These are phyloP conservation scores for Nasonia giraulti DNA, from an alignment of 1,140 invertebrate genomes.

Conservation along the genomic window DNA sequence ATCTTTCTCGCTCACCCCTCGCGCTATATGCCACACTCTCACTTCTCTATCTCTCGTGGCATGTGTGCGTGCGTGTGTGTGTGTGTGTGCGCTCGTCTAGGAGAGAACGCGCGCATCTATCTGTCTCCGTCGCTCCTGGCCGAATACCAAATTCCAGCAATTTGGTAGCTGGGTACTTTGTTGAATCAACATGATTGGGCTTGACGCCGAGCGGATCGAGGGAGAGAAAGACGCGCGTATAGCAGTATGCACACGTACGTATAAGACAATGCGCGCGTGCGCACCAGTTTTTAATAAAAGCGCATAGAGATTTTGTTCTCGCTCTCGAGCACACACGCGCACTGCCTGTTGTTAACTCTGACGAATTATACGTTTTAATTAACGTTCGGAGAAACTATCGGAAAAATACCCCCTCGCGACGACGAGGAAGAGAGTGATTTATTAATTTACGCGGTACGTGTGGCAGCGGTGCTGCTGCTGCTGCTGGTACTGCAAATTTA, in stretches of 20 bases:
- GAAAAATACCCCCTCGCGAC: too few relatives aligned
- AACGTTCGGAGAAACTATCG: too few relatives aligned
- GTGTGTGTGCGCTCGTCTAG: neutral
- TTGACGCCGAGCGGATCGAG: constrained; percentile 61
- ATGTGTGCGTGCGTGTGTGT: neutral
- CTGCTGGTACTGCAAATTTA: neutral
- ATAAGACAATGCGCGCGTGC: constrained; percentile 36
- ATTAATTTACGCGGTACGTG: neutral
- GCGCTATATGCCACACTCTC: constrained; percentile 47
- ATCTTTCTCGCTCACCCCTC: constrained; percentile 53
- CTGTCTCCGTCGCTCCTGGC: constrained; percentile 64
- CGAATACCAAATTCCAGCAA: constrained; percentile 75
- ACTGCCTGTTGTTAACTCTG: too few relatives aligned
- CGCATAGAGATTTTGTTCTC: neutral
- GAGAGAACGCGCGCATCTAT: constrained; percentile 15
- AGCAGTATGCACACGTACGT: neutral
- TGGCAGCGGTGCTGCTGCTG: neutral
- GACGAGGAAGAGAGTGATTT: neutral
- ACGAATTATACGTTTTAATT: too few relatives aligned
- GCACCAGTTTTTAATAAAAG: constrained; percentile 22
- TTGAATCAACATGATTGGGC: constrained; percentile 76
- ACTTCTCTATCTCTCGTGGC: neutral
- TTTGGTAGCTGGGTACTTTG: constrained; percentile 75
- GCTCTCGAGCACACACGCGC: too few relatives aligned
- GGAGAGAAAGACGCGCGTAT: neutral